A percentile compares a stretch with the other conserved stretches of the same genome.
Evolutionary conservation across 2,797 vertebrate genomes (phyloP).

Genomic region (Xerus rutilus): DNA sequence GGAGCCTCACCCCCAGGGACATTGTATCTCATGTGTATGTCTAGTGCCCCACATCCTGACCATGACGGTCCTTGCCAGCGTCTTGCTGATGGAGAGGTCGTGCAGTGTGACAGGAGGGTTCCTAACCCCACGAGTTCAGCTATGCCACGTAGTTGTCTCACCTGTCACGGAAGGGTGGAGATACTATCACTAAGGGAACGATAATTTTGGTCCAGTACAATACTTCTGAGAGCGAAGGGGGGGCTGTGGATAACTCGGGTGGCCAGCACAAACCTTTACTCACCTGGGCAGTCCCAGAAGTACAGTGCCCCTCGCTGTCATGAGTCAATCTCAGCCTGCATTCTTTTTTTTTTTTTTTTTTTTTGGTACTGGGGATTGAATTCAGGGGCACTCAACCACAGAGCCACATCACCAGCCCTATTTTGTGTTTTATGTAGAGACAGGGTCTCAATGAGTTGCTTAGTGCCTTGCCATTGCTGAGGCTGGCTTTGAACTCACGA

Average conservation of each 20-base stretch:
- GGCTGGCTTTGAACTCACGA: too few species aligned
- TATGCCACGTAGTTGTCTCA: not conserved
- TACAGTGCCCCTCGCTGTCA: not conserved
- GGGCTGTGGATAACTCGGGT: not conserved
- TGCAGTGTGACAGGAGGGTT: not conserved
- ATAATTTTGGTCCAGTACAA: too few species aligned
- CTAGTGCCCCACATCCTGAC: not conserved
- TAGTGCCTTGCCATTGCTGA: too few species aligned
- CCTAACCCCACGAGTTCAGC: not conserved
- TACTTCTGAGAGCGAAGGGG: not conserved
- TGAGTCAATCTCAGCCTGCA: not conserved
- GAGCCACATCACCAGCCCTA: too few species aligned
- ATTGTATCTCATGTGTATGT: fast-evolving
- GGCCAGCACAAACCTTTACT: not conserved
- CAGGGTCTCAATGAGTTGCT: too few species aligned
- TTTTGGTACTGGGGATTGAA: too few species aligned
- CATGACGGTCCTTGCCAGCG: fast-evolving
- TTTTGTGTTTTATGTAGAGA: too few species aligned
- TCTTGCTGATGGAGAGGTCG: not conserved
- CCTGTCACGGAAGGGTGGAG: not conserved
- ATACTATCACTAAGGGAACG: not conserved
- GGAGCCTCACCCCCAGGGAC: not conserved
- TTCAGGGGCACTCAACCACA: too few species aligned
- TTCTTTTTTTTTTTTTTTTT: too few species aligned
- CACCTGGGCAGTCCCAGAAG: not conserved